These are phyloP conservation scores for Calyptomena viridis DNA, from an alignment of 2,113 vertebrate species.

Conservation along the genomic window DNA sequence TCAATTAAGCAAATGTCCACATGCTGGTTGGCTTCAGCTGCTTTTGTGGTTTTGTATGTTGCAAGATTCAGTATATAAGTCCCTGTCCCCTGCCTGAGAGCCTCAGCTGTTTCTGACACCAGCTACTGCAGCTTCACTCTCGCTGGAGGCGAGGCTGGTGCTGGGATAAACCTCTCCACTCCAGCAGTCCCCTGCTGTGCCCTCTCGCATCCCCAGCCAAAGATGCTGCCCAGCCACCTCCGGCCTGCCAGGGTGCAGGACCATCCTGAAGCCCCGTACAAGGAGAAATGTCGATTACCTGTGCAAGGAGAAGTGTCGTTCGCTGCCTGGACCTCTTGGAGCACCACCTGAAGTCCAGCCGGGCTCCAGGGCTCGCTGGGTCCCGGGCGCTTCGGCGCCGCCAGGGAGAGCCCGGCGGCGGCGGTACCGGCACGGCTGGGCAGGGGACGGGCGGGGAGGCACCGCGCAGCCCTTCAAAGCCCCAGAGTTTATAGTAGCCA, in stretches of 20 bases:
- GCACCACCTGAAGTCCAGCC: rapidly evolving
- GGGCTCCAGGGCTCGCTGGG: rapidly evolving
- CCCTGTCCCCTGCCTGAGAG: neutral
- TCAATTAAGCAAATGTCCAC: slow-evolving; percentile 57
- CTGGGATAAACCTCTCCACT: neutral
- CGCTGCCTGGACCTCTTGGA: neutral
- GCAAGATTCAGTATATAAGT: neutral
- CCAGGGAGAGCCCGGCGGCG: rapidly evolving
- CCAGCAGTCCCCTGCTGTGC: rapidly evolving
- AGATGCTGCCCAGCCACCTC: rapidly evolving
- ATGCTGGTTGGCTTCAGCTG: slow-evolving; percentile 15
- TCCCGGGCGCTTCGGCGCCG: rapidly evolving
- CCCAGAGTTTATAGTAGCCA: neutral
- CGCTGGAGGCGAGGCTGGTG: rapidly evolving
- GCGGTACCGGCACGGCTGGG: neutral
- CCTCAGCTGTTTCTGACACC: neutral
- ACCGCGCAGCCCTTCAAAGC: neutral
- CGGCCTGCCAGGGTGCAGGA: neutral
- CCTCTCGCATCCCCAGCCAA: neutral
- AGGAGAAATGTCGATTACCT: neutral
- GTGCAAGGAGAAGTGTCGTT: neutral
- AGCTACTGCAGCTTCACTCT: neutral
- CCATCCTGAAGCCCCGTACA: neutral
- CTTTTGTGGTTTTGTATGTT: neutral
- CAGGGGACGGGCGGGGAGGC: too few species aligned